Conservation (phyloP, 2,888 invertebrate genomes). For the Hedychridium roseum region DNA sequence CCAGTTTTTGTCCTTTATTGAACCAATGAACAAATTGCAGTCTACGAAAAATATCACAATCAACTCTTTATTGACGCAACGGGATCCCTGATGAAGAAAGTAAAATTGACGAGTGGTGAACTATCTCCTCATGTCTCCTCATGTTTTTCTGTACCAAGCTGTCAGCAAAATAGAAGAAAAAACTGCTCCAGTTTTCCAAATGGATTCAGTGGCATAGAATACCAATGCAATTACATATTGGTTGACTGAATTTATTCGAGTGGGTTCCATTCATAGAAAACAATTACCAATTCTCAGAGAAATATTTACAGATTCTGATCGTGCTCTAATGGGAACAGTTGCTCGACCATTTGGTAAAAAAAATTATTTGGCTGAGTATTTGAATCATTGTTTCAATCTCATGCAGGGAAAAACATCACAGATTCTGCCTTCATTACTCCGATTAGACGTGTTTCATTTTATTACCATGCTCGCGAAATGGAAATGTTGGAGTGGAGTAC, state of each 20-base stretch:
- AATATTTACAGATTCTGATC: slow-evolving; percentile 26
- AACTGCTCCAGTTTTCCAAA: slow-evolving; percentile 25
- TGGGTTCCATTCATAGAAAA: slow-evolving; percentile 13
- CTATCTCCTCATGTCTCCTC: slow-evolving; percentile 14
- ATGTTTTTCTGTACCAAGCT: slow-evolving; percentile 19
- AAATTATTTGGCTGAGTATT: slow-evolving; percentile 1
- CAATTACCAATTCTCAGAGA: slow-evolving; percentile 19
- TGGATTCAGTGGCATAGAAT: slow-evolving; percentile 21
- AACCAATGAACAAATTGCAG: slow-evolving; percentile 13
- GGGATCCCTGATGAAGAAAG: slow-evolving; percentile 17
- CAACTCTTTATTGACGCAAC: slow-evolving; percentile 17
- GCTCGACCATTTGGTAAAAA: slow-evolving; percentile 14
- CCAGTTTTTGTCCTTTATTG: slow-evolving; percentile 16
- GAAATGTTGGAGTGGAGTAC: too few species aligned
- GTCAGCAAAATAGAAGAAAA: slow-evolving; percentile 14
- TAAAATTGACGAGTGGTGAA: slow-evolving; percentile 18
- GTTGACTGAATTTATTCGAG: slow-evolving; percentile 22
- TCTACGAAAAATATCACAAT: slow-evolving; percentile 14
- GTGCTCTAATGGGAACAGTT: slow-evolving; percentile 23
- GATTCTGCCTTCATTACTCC: too few species aligned
- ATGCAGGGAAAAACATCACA: too few species aligned
- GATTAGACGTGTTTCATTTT: too few species aligned
- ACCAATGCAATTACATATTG: slow-evolving; percentile 21
- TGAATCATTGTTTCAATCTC: background rate
- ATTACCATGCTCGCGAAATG: too few species aligned